Percentiles rank a stretch among this genome's conserved stretches.
Evolutionary conservation across 1,140 invertebrate species (phyloP).

Genomic region (Trichomalopsis sarcophagae): DNA sequence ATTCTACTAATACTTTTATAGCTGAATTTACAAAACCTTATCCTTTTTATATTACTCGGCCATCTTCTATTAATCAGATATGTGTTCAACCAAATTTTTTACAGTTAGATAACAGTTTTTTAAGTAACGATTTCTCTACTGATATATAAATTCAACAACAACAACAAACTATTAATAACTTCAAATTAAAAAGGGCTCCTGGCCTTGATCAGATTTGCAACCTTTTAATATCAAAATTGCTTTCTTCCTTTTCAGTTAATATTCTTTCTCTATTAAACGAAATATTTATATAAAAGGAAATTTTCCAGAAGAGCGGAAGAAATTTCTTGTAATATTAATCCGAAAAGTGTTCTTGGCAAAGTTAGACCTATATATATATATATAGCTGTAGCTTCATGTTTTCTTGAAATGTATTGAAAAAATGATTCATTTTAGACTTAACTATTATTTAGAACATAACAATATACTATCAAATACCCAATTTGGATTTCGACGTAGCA

Average conservation of each 20-base stretch:
- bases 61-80: no score
- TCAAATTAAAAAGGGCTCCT: background rate
- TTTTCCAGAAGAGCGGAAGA: no score
- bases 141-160: background rate
- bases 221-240: no score
- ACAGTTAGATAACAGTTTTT: background rate
- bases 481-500: slow-evolving; percentile 55
- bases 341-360: slow-evolving; percentile 34
- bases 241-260: no score
- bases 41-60: background rate
- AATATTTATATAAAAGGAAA: no score
- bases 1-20: no score
- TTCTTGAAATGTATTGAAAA: slow-evolving; percentile 56
- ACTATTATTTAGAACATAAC: slow-evolving; percentile 53
- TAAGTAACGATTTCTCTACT: background rate
- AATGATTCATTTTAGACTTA: slow-evolving; percentile 53
- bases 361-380: slow-evolving; percentile 31
- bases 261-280: no score
- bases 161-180: background rate
- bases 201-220: background rate
- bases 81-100: background rate
- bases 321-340: slow-evolving; percentile 50
- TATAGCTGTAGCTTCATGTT: slow-evolving; percentile 51
- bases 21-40: no score
- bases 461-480: slow-evolving; percentile 47